Evolutionary conservation across 2,888 invertebrate species (phyloP).

Genomic region (Exocentrus adspersus): DNA sequence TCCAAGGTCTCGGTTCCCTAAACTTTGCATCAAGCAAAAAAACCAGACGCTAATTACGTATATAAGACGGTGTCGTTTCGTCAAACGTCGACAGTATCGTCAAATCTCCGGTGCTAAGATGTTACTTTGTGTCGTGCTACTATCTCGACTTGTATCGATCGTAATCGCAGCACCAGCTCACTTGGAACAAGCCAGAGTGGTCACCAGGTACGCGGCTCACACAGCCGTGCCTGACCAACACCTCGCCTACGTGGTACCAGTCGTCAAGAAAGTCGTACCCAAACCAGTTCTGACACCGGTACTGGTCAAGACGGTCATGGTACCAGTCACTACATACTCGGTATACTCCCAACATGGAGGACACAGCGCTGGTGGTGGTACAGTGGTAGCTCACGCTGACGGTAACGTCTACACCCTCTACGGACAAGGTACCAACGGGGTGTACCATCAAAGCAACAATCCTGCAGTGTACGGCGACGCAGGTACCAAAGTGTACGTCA

Average conservation of each 20-base stretch:
- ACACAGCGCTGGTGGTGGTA: background rate
- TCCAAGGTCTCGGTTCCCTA: slow-evolving; percentile 2
- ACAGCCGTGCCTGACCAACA: background rate
- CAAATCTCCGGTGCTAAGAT: slow-evolving; percentile 3
- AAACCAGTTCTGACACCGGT: background rate
- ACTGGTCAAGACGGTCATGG: background rate
- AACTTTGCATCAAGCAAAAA: background rate
- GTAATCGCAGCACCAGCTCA: background rate
- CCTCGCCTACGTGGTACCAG: background rate
- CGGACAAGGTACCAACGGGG: background rate
- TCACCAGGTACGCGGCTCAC: background rate
- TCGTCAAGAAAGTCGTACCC: background rate
- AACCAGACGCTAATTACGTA: slow-evolving; percentile 1
- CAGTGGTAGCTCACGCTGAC: background rate
- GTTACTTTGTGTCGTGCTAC: background rate
- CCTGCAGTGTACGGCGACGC: background rate
- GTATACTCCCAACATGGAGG: background rate
- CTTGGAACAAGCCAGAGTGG: background rate
- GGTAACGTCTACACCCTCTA: background rate
- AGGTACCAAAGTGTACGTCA: background rate
- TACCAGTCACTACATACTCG: background rate
- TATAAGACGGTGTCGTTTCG: no score
- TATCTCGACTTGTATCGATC: background rate
- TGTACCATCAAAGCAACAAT: background rate
- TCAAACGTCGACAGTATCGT: slow-evolving; percentile 1